Evolutionary conservation across 1,140 invertebrate species (phyloP), one percentile per base, ranked within the genome.

Genomic region (Amyelois transitella): DNA sequence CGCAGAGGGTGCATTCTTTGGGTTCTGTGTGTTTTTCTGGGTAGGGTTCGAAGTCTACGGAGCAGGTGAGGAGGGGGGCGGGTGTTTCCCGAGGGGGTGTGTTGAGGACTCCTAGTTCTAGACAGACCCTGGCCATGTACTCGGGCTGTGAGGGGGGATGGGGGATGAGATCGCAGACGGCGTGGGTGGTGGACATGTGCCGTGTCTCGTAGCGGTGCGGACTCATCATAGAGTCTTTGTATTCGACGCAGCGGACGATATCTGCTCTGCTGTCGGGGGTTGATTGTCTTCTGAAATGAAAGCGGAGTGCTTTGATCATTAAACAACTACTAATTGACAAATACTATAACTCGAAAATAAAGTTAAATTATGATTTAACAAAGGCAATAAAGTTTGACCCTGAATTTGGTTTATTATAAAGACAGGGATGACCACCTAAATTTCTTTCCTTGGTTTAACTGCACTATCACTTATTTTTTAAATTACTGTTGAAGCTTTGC

Each of bases 181-280:
- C 76, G 51, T 75, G 78, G 6, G 81, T 78, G 18, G 69, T 62
- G 18, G 73, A 69, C 10, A 72, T 60, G 25, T 74, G 75, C 44
- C 68, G 73, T 0, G 58, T 49, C 28, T 72, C 66, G 55, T 69
- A 76, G 32, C 59, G 57, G 8, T 69, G 72, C n/a, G 78, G 79
- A 51, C 81, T 80, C 44, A 78, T 53, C 18, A 77, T 47, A 0
- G 72, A 65, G 20, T 81, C 78, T 52, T 81, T 87, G 62, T 86
- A 87, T 61, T 88, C 86, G 0, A 88, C 86, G 60, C 88, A 84
- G 21, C 85, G 80, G 21, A 89, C 85, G 43, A 89, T 89, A 54
- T 88, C 88, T 5, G 88, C 86, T 38, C 85, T 78, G 53, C 83
- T 84, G 58, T 86, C 86, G n/a, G 77, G 77, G 17, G 65, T 75